phyloP scores from a whole-genome alignment of 2,888 invertebrate species.

The Drosophila putrida region DNA sequence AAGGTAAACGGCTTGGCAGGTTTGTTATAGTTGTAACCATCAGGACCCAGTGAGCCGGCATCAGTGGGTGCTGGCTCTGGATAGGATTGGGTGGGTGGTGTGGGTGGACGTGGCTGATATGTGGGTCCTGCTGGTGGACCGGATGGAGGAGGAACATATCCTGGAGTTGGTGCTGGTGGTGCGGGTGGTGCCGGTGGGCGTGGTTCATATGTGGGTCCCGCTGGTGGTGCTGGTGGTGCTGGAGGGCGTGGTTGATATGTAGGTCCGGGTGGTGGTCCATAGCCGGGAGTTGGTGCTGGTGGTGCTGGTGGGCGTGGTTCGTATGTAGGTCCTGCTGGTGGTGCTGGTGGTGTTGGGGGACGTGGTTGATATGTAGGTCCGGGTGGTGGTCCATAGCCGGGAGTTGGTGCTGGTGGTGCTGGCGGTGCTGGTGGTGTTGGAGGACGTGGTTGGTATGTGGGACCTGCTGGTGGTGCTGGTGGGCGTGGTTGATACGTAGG shows the following conservation, averaged over 20 bases:
- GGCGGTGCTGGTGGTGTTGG: constrained; percentile 49
- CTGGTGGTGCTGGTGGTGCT: constrained; percentile 37
- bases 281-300: constrained; percentile 43
- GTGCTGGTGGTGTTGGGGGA: constrained; percentile 41
- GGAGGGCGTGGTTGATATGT: constrained; percentile 59
- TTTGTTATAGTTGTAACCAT: constrained; percentile 85
- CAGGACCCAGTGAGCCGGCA: constrained; percentile 82
- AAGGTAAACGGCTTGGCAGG: constrained; percentile 83
- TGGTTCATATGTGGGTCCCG: constrained; percentile 19
- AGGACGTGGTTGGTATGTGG: constrained; percentile 44
- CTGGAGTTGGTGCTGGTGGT: constrained; percentile 47
- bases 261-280: constrained; percentile 50
- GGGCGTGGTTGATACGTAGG: constrained; percentile 59
- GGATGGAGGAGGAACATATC: constrained; percentile 24
- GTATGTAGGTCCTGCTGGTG: constrained; percentile 26
- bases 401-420: constrained; percentile 21
- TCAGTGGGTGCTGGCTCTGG: constrained; percentile 60
- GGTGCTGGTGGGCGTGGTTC: constrained; percentile 22
- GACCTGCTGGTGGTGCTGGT: constrained; percentile 52
- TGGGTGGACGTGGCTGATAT: constrained; percentile 54
- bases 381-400: constrained; percentile 16
- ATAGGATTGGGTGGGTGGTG: constrained; percentile 32
- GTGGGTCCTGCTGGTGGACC: constrained; percentile 34
- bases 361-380: constrained; percentile 55
- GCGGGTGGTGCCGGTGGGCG: constrained; percentile 27